Conservation (phyloP, 2,797 vertebrate genomes). For the Sebastes minor region DNA sequence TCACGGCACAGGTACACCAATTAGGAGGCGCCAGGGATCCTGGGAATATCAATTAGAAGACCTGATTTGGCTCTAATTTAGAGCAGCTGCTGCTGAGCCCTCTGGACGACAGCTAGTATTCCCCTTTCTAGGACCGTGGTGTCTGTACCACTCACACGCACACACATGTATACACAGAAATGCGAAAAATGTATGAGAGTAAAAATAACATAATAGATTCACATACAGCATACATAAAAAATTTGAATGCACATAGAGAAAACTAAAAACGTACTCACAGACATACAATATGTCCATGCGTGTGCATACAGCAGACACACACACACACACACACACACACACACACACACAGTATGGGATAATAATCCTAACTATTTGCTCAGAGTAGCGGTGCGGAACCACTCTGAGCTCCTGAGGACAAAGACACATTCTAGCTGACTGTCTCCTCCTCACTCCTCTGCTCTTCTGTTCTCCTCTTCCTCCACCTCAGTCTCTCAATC, state of each 20-base stretch:
- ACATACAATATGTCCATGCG: background rate
- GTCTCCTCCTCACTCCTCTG: conserved; percentile 9
- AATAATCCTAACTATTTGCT: conserved; percentile 71
- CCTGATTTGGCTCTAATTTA: conserved; percentile 78
- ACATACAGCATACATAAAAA: background rate
- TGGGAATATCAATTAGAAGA: conserved; percentile 78
- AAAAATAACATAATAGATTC: background rate
- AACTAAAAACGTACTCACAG: background rate
- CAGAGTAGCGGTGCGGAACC: conserved; percentile 60
- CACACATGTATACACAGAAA: background rate
- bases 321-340: conserved; percentile 2
- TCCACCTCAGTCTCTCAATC: background rate
- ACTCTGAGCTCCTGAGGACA: conserved; percentile 47
- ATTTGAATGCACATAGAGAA: background rate
- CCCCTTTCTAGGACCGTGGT: conserved; percentile 40
- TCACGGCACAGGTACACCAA: conserved; percentile 74
- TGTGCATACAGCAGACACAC: background rate
- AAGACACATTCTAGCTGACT: conserved; percentile 40
- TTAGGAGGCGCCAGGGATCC: conserved; percentile 68
- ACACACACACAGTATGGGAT: conserved; percentile 30
- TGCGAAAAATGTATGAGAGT: background rate
- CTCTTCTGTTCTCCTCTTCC: background rate
- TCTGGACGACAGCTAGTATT: conserved; percentile 64
- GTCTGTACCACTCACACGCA: conserved; percentile 16
- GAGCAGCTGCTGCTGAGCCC: conserved; percentile 77